Evolutionary conservation across 2,797 vertebrate genomes (phyloP).

Genomic region (Setipinna tenuifilis): DNA sequence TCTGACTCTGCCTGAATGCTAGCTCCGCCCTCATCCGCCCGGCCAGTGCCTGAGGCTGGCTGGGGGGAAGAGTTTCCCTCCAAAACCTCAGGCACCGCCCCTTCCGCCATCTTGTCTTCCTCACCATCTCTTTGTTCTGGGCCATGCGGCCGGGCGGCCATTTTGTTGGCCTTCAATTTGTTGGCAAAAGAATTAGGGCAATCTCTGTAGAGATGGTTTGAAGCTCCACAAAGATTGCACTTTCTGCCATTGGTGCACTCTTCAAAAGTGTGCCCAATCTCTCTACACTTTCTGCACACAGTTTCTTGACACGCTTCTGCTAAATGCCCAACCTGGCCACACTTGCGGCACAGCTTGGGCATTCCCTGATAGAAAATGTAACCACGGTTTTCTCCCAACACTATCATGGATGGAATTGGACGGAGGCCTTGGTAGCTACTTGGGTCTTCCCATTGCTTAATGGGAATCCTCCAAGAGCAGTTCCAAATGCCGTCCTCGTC

Average conservation of each 20-base stretch:
- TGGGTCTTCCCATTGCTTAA: too few species aligned
- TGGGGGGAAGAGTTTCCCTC: neutral
- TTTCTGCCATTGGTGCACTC: constrained; percentile 43
- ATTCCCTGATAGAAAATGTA: constrained; percentile 40
- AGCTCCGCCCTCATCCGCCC: neutral
- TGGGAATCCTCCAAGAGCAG: constrained; percentile 36
- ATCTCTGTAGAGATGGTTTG: too few species aligned
- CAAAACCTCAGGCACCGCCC: neutral
- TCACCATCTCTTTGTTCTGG: too few species aligned
- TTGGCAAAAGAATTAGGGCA: constrained; percentile 37
- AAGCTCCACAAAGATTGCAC: constrained; percentile 36
- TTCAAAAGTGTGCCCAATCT: constrained; percentile 36
- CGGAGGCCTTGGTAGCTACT: too few species aligned
- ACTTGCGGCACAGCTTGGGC: constrained; percentile 42
- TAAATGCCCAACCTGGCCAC: neutral
- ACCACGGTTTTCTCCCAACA: too few species aligned
- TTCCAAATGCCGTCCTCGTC: constrained; percentile 45
- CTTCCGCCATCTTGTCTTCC: neutral
- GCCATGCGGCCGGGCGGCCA: neutral
- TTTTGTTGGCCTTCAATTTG: constrained; percentile 17
- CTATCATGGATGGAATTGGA: too few species aligned
- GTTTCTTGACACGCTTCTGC: constrained; percentile 27
- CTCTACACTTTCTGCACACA: constrained; percentile 29
- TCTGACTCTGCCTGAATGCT: neutral
- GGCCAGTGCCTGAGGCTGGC: neutral